These are phyloP conservation scores for Carpatolechia fugitivella DNA, from an alignment of 2,888 invertebrate genomes.

Conservation along the genomic window DNA sequence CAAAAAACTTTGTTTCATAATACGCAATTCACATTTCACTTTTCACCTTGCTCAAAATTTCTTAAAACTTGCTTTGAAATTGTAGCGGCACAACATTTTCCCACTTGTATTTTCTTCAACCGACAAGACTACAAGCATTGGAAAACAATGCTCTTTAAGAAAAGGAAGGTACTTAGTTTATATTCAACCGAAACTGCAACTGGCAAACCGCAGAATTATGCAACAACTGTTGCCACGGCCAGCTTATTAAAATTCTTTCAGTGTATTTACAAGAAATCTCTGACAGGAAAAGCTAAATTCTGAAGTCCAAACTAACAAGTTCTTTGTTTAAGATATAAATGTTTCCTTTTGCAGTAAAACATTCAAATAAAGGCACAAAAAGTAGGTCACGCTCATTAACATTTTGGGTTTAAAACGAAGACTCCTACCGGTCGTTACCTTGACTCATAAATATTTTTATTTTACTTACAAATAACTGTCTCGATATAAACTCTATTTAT, in stretches of 20 bases:
- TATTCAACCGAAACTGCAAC: conserved; percentile 31
- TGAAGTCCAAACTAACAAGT: neutral
- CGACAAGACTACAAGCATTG: conserved; percentile 42
- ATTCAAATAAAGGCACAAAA: neutral
- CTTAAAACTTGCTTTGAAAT: too few species aligned
- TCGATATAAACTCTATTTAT: neutral
- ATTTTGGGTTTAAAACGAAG: neutral
- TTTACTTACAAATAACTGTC: conserved; percentile 21
- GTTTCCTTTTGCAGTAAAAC: neutral
- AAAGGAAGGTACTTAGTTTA: conserved; percentile 24
- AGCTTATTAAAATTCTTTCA: neutral
- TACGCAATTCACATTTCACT: too few species aligned
- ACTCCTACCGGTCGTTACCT: neutral
- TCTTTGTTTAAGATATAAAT: neutral
- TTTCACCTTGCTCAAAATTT: too few species aligned
- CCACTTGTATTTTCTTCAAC: neutral
- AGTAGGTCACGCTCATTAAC: neutral
- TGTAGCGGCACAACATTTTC: neutral
- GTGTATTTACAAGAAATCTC: too few species aligned
- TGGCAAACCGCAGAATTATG: conserved; percentile 1
- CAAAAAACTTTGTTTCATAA: too few species aligned
- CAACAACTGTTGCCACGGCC: neutral
- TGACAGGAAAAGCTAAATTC: neutral
- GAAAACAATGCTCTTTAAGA: conserved; percentile 60
- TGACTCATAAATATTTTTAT: conserved; percentile 23